Evolutionary conservation across 2,888 invertebrate species (phyloP), one percentile per base, ranked within the genome.

Genomic region (Myopa tessellatipennis): DNA sequence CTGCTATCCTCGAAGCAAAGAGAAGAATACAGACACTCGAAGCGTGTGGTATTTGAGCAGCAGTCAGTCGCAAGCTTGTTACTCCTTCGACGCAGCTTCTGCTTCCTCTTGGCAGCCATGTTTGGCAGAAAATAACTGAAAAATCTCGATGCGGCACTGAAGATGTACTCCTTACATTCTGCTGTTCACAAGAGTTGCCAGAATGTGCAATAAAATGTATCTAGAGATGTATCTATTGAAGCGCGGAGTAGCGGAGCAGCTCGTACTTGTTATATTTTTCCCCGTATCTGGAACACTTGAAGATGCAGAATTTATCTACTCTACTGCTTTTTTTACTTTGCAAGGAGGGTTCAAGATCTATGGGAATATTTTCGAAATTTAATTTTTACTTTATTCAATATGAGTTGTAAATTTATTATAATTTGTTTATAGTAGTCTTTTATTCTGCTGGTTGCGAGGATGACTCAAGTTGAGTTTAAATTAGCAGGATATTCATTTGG

Each of bases 161-260:
- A 67, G 67, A 67, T 40, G 67, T 40, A 40, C 67, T n/a, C n/a
- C 67, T 67, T 36, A 12, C 55, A 55, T n/a, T 6, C 36, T 14
- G 6, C 36, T 12, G 67, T 67, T 67, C 40, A n/a, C 18, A 67
- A 67, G 67, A 67, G 67, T 67, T 67, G 4, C 40, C 38, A 40
- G 67, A 67, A 40, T 40, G 67, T 67, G 67, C 36, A 67, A 67
- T 67, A 67, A 67, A 67, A 67, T 67, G 40, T 67, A 40, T 67
- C 67, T 67, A 6, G 38, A 34, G 67, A 36, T n/a, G n/a, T n/a
- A 40, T 67, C 38, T 40, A 40, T 40, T 67, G 63, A 63, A 63
- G 34, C 36, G 34, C 34, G 36, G 36, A 36, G 63, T 26, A 63
- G 12, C 34, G 55, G 16, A 55, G 55, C 55, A 55, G 14, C 50